Base-by-base conservation (phyloP, 2,888 invertebrate genomes). In the Nasonovia ribisnigri region DNA sequence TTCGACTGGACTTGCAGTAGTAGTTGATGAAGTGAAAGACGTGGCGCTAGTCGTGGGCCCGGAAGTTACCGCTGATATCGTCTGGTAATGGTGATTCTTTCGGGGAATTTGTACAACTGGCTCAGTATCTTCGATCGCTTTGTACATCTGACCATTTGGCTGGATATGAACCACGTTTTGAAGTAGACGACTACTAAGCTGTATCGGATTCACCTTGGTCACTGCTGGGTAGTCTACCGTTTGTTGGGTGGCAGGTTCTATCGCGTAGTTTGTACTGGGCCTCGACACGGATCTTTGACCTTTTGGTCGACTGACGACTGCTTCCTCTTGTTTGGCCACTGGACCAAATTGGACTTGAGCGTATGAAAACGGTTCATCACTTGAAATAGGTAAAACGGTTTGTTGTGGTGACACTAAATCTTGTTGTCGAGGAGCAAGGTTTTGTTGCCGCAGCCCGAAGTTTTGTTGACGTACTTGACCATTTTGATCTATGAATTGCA, bases 21-120 rank as follows among this genome's bases (percentile, higher is more conserved):
- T 43, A 29, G 93, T 84, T 46, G 90, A 46, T 6, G 57, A 36
- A n/a, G 36, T 36, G 3, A 36, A 16, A 36, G 54, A 84, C 24
- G 88, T 13, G 1, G 88, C 48, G 3, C n/a, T 20, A 29, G 43
- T 54, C 13, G 29, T 13, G 36, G 84, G 86, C 29, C 84, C 48
- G 67, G 84, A 84, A 51, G 46, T 48, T 67, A 46, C 84, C 46
- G 43, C 92, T 92, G 92, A 20, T 42, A 77, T 20, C 36, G 77
- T 77, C 20, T 77, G 26, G 46, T 46, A n/a, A n/a, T 90, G 13
- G 43, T 67, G 24, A n/a, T 54, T 77, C 91, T 90, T 29, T 29
- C 94, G 92, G 3, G 94, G 94, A 10, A 94, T 94, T 43, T 92
- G 92, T 13, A 94, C 94, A 1, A 94, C 94, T 13, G 67, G 92